Percentiles rank a stretch among this genome's conserved stretches.
These are phyloP conservation scores for Bemisia tabaci DNA, from an alignment of 1,140 invertebrate genomes.

Conservation along the genomic window DNA sequence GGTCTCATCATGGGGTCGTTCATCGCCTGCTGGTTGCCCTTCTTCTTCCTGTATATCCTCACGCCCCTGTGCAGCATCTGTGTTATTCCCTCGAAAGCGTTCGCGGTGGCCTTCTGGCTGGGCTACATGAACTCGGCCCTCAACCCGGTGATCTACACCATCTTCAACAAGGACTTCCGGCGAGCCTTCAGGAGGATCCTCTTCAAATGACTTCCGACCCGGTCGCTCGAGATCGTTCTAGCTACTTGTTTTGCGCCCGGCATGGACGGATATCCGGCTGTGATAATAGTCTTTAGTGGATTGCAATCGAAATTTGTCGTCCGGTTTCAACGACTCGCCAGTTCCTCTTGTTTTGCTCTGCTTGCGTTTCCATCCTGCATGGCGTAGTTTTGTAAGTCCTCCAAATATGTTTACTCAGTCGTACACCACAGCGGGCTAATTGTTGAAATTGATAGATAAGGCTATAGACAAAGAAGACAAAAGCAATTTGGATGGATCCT, in stretches of 20 bases:
- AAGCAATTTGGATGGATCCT: too few species aligned
- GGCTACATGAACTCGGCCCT: constrained; percentile 98
- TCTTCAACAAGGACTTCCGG: constrained; percentile 98
- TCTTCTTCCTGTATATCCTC: constrained; percentile 89
- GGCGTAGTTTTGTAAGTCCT: too few species aligned
- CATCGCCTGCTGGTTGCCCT: constrained; percentile 96
- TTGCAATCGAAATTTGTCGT: too few species aligned
- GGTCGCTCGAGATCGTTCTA: too few species aligned
- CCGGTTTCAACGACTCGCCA: too few species aligned
- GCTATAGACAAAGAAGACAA: too few species aligned
- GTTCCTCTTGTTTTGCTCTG: too few species aligned
- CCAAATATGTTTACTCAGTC: too few species aligned
- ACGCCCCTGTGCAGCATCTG: constrained; percentile 59
- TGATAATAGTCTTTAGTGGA: too few species aligned
- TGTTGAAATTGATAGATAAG: too few species aligned
- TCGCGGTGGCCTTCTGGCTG: constrained; percentile 94
- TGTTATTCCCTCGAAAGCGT: constrained; percentile 66
- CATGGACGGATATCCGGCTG: background rate
- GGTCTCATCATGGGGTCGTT: constrained; percentile 98
- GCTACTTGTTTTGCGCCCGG: background rate
- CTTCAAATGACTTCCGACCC: constrained; percentile 60
- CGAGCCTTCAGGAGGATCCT: constrained; percentile 87
- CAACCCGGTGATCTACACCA: constrained; percentile 96
- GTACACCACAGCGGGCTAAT: too few species aligned
- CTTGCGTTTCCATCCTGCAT: too few species aligned